Conservation (phyloP, 2,888 invertebrate species). For the Lacanobia wlatinum region DNA sequence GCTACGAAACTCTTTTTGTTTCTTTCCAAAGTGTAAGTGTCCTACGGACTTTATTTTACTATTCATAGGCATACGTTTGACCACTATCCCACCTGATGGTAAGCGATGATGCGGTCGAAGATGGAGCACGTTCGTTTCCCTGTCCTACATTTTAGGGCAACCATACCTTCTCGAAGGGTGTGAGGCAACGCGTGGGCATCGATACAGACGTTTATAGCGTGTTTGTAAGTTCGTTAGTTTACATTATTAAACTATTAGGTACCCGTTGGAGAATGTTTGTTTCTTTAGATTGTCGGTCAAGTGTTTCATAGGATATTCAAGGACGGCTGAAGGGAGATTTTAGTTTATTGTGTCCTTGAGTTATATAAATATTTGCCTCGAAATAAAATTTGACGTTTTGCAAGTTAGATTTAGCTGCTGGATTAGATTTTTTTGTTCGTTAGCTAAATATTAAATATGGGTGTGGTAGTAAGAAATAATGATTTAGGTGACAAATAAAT, state of each 20-base stretch:
- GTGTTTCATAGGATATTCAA: slow-evolving; percentile 41
- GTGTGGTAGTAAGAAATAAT: background rate
- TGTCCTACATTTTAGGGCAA: slow-evolving; percentile 28
- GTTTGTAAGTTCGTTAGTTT: slow-evolving; percentile 63
- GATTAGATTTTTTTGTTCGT: background rate
- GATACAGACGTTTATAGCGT: slow-evolving; percentile 61
- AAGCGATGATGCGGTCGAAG: too few species aligned
- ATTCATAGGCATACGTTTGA: too few species aligned
- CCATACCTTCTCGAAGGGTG: slow-evolving; percentile 61
- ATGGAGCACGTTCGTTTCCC: too few species aligned
- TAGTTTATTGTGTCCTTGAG: slow-evolving; percentile 20
- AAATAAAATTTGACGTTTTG: too few species aligned
- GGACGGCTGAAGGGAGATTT: slow-evolving; percentile 27
- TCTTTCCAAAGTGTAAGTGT: background rate
- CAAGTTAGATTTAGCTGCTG: background rate
- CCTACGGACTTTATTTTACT: background rate
- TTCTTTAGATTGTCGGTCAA: slow-evolving; percentile 52
- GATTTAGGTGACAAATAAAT: too few species aligned
- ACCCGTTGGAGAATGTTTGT: slow-evolving; percentile 62
- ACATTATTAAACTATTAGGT: slow-evolving; percentile 63
- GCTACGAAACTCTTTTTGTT: background rate
- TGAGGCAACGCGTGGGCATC: slow-evolving; percentile 72
- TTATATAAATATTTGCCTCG: too few species aligned
- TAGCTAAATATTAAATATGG: background rate
- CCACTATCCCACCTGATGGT: too few species aligned